phyloP scores from a whole-genome alignment of 2,888 invertebrate species.

The Drosophila ustulata region DNA sequence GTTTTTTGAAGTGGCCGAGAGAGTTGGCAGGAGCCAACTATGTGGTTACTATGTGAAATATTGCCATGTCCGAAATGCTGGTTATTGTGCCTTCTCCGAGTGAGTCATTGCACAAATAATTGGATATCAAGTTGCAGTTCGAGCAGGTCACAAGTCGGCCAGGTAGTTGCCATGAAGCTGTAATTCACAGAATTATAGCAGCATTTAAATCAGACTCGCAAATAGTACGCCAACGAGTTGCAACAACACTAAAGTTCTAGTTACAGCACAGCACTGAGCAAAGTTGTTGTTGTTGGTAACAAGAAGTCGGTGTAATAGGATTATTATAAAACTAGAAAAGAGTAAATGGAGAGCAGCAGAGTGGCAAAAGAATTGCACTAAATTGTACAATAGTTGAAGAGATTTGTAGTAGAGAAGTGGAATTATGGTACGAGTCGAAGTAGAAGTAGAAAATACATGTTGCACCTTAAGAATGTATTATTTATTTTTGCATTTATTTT shows the following conservation, averaged over 20 bases:
- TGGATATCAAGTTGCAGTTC: not conserved
- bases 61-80: not conserved
- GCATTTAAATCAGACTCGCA: no score
- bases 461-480: no score
- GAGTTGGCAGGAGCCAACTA: slow-evolving; percentile 14
- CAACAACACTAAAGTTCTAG: no score
- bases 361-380: not conserved
- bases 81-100: not conserved
- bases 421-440: not conserved
- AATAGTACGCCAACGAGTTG: no score
- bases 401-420: not conserved
- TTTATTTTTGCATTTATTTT: no score
- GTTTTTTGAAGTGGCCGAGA: slow-evolving; percentile 6
- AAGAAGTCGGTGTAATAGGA: not conserved
- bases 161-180: no score
- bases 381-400: not conserved
- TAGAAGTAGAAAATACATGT: not conserved
- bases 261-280: no score
- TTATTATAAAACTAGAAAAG: not conserved
- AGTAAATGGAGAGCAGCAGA: not conserved
- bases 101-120: not conserved
- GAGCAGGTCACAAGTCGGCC: not conserved
- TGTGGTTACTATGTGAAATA: slow-evolving; percentile 10
- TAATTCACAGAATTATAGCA: no score
- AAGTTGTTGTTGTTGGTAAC: no score